Evolutionary conservation across 2,113 vertebrate genomes (phyloP).

Genomic region (Ptilorrhoa leucosticta): DNA sequence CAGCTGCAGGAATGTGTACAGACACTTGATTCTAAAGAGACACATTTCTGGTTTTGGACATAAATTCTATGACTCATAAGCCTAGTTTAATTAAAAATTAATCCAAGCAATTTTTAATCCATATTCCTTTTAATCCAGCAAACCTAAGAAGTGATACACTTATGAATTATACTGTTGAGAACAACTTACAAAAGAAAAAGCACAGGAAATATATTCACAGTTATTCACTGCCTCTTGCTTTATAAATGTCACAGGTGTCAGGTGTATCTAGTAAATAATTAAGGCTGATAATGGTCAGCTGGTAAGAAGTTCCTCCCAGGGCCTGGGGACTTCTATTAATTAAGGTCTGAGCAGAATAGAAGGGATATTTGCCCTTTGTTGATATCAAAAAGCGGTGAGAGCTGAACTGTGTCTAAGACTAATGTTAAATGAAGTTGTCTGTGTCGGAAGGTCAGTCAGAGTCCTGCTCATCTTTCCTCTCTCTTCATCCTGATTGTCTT

Average conservation of each 20-base stretch:
- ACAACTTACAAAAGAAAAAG: background rate
- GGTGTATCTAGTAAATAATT: background rate
- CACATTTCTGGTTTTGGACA: background rate
- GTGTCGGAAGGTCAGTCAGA: background rate
- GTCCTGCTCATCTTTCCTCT: background rate
- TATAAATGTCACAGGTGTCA: background rate
- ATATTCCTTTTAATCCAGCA: background rate
- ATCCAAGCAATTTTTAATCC: background rate
- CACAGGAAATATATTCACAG: background rate
- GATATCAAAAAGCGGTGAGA: background rate
- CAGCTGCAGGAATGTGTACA: background rate
- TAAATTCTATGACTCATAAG: background rate
- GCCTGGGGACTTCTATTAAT: background rate
- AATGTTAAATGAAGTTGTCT: background rate
- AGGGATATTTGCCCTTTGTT: background rate
- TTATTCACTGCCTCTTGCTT: background rate
- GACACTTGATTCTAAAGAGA: background rate
- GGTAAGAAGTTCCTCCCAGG: background rate
- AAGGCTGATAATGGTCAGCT: background rate
- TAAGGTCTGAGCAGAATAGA: background rate
- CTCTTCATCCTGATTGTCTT: background rate
- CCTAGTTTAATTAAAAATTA: slow-evolving; percentile 10
- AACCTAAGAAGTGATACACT: background rate
- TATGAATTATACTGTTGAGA: background rate
- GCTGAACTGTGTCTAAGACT: background rate